phyloP scores from a whole-genome alignment of 1,140 invertebrate species.

The Drosophila varians region DNA sequence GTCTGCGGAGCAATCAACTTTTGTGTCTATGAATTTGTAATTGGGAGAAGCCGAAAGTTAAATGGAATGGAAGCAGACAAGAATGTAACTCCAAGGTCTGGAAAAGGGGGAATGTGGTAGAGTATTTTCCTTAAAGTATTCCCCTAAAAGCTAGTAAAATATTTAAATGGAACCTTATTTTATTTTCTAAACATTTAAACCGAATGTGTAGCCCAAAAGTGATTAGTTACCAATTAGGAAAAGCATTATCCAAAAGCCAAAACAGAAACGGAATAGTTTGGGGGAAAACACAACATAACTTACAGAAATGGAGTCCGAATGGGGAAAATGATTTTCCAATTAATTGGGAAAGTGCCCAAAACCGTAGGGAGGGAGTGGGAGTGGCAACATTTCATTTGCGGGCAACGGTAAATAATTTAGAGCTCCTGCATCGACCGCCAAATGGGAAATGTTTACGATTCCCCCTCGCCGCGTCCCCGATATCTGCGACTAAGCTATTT shows the following conservation, averaged over 20 bases:
- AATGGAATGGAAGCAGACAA: constrained; percentile 24
- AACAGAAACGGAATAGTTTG: not conserved
- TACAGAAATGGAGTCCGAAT: not conserved
- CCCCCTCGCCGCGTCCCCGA: not conserved
- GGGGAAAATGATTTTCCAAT: constrained; percentile 30
- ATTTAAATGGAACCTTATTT: too few species aligned
- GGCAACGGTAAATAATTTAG: constrained; percentile 49
- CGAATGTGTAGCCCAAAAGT: not conserved
- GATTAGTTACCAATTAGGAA: not conserved
- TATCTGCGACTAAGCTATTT: constrained; percentile 25
- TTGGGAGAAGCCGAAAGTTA: constrained; percentile 20
- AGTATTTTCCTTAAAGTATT: too few species aligned
- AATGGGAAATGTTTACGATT: constrained; percentile 1
- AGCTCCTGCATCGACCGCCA: constrained; percentile 21
- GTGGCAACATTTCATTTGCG: constrained; percentile 39
- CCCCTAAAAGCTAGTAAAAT: not conserved
- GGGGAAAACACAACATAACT: not conserved
- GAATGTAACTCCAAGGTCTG: constrained; percentile 11
- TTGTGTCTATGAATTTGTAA: constrained; percentile 55
- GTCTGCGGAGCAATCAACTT: constrained; percentile 40
- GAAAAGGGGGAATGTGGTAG: not conserved
- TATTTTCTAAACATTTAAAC: too few species aligned
- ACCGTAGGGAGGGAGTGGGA: not conserved
- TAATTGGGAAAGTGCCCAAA: constrained; percentile 22
- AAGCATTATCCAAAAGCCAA: not conserved